These are phyloP conservation scores for Drosophila yakuba DNA, from an alignment of 1,140 invertebrate genomes.

Conservation along the genomic window DNA sequence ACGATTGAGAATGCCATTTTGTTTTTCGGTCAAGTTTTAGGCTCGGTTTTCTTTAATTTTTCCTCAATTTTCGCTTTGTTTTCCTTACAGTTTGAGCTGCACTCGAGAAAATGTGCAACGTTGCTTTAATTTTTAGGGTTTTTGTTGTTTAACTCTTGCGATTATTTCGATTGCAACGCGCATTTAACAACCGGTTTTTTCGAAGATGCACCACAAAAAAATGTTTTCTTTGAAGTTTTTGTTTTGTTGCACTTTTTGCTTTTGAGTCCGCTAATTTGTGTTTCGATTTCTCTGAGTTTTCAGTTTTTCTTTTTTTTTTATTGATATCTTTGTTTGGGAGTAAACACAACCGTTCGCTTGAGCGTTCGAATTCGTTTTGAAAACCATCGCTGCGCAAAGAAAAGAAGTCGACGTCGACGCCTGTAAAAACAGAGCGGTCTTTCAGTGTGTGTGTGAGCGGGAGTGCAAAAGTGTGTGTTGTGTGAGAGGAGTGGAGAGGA, in stretches of 20 bases:
- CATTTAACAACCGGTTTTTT: conserved; percentile 60
- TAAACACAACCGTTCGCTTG: conserved; percentile 73
- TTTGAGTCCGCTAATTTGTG: conserved; percentile 20
- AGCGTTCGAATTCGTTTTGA: conserved; percentile 81
- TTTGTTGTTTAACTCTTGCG: conserved; percentile 29
- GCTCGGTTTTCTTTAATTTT: conserved; percentile 17
- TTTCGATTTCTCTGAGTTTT: conserved; percentile 11
- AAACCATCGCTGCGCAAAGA: conserved; percentile 35
- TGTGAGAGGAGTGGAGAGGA: not conserved
- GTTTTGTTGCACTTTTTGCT: conserved; percentile 20
- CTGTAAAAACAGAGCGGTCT: conserved; percentile 38
- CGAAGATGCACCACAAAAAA: conserved; percentile 40
- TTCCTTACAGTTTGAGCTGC: conserved; percentile 32
- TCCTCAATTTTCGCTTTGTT: conserved; percentile 11
- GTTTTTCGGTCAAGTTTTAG: conserved; percentile 23
- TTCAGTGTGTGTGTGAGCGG: conserved; percentile 14
- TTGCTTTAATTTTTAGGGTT: conserved; percentile 19
- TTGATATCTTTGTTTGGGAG: conserved; percentile 21
- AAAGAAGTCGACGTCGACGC: conserved; percentile 37
- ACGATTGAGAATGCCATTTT: conserved; percentile 79
- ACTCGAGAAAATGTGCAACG: conserved; percentile 37
- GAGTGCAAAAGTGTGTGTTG: conserved; percentile 4
- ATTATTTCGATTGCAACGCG: conserved; percentile 46
- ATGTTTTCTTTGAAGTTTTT: conserved; percentile 12
- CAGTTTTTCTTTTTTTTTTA: conserved; percentile 8